Percentiles rank a stretch among this genome's conserved stretches.
phyloP scores from a whole-genome alignment of 2,888 invertebrate genomes.

The Sminthurides aquaticus region DNA sequence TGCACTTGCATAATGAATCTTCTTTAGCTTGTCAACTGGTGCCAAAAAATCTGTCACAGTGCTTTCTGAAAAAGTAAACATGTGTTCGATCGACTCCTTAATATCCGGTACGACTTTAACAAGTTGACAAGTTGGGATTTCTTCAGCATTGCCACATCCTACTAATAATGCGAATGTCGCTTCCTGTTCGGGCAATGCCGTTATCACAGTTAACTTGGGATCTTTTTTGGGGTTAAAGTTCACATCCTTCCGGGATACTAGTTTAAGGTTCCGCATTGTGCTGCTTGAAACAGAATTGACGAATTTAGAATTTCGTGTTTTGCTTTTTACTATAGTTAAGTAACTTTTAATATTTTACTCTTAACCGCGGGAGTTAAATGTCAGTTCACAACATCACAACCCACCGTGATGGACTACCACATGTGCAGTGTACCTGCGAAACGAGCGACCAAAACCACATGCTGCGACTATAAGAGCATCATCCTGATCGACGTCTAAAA shows the following conservation, averaged over 20 bases:
- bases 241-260: neutral
- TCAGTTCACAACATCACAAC: no score
- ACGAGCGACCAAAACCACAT: no score
- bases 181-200: neutral
- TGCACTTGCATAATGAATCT: conserved; percentile 4
- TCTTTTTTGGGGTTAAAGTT: neutral
- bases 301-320: no score
- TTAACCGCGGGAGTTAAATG: no score
- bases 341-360: no score
- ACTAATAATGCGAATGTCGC: neutral
- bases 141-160: neutral
- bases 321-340: no score
- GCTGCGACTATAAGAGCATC: no score
- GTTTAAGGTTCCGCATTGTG: conserved; percentile 2
- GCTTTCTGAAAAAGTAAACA: neutral
- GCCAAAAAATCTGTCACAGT: neutral
- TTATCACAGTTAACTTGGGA: neutral
- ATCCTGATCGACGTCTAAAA: no score
- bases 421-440: no score
- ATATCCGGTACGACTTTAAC: neutral
- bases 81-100: neutral
- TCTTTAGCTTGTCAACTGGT: neutral
- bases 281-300: no score
- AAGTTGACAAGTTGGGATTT: neutral
- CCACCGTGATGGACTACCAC: no score